Evolutionary conservation across 2,113 vertebrate genomes (phyloP), one percentile per base, ranked within the genome.

Genomic region (Actenoides lindsayi): DNA sequence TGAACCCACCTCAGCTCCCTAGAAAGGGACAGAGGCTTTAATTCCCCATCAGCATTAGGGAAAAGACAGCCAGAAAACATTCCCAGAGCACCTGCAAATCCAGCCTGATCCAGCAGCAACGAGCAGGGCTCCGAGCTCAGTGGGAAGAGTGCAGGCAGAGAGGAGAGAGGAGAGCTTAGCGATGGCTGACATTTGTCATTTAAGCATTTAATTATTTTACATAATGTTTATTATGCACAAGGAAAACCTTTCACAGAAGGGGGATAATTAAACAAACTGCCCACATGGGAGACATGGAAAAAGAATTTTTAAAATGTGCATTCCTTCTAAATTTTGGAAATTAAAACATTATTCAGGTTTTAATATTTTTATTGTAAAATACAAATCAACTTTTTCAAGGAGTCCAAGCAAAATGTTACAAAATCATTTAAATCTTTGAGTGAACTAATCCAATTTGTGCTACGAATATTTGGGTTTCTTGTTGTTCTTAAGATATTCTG

Each of bases 41-140:
- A 53, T 30, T 20, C 75, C 7, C 8, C 20, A 0, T 24, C 8
- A 16, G 48, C 33, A 6, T 8, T 30, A 1, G 5, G 70, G 56
- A 18, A 60, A 44, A 42, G 67, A 16, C 27, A 37, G 37, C 27
- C 57, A 37, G 51, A 35, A 88, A 41, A 24, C 35, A 20, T 30
- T 37, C 70, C 57, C 24, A 30, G 42, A 41, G 63, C 20, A 19
- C 48, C 79, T 31, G 44, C 18, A 42, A 16, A 42, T 28, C 39
- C 24, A 20, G 3, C 17, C 42, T 1, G 1, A 19, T 10, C 6
- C 56, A 16, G 13, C 1, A 2, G 50, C 1, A 1, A 9, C 8
- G 50, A 21, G 50, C 48, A 3, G 2, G 1, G 21, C 25, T 2
- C 68, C 6, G 70, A 39, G 5, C 41, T 19, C 20, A 4, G 51